Base-by-base conservation (phyloP, 1,140 invertebrate genomes). In the Hyles vespertilio region DNA sequence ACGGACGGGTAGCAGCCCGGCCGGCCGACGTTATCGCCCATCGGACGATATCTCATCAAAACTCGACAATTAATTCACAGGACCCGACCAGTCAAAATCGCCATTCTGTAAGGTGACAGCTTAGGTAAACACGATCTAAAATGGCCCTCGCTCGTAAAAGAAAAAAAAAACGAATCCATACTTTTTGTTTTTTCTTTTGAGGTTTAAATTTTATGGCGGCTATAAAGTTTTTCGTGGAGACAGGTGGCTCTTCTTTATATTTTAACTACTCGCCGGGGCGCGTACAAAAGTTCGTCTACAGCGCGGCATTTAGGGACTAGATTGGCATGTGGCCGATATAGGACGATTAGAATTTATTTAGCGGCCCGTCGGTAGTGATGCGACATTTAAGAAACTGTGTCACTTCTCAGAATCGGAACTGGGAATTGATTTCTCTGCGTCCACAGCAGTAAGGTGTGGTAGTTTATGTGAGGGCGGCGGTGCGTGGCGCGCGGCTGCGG, bases 221-320 rank as follows among this genome's bases (percentile, higher is more conserved):
- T 67, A 89, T 89, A 89, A 89, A 89, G 80, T 80, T 89, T 87
- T 89, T 82, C 86, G 77, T 86, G 83, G 86, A 77, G 86, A 89
- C 86, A 89, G 86, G 86, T 89, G 86, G 84, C 80, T 87, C 77
- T 85, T 79, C 79, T 85, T 88, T 85, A 84, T 84, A 83, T 81
- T 85, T 82, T 79, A 82, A 84, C 75, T 77, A 72, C 77, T 73
- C 76, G 69, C 59, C 55, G 62, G 64, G 70, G 60, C 54, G 65
- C 58, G 65, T 61, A 72, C 67, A 61, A 75, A 73, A 73, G 64
- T 64, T 76, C 71, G 60, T 78, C 76, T 79, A 72, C 59, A 77
- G 63, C 51, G 63, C 58, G 57, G 76, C 70, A 54, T 52, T 71
- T 84, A 85, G 78, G 67, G 84, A 64, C 74, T 83, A 86, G 76